Evolutionary conservation across 2,113 vertebrate species (phyloP).

Genomic region (Pycnonotus jocosus): DNA sequence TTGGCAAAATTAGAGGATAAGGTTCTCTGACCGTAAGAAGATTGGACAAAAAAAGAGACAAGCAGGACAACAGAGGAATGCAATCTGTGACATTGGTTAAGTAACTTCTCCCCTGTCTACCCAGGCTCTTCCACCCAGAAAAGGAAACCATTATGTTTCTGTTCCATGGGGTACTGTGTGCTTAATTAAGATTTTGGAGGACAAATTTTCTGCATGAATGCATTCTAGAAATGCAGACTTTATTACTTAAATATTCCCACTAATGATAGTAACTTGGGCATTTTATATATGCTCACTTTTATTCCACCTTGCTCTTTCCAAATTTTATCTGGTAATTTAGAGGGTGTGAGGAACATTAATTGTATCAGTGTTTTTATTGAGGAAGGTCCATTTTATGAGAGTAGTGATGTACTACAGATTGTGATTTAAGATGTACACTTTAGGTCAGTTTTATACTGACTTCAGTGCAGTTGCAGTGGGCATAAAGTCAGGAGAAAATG

Average conservation of each 20-base stretch:
- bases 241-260: conserved; percentile 50
- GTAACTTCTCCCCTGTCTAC: neutral
- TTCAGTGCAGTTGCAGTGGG: conserved; percentile 15
- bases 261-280: conserved; percentile 11
- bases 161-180: neutral
- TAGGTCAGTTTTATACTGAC: conserved; percentile 2
- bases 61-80: neutral
- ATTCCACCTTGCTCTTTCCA: conserved; percentile 3
- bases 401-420: conserved; percentile 2
- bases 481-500: conserved; percentile 42
- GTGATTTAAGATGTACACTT: conserved; percentile 36
- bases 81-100: neutral
- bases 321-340: conserved; percentile 26
- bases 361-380: conserved; percentile 9
- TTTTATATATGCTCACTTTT: conserved; percentile 18
- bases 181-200: conserved; percentile 51
- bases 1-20: neutral
- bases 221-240: conserved; percentile 23
- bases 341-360: conserved; percentile 17
- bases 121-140: neutral
- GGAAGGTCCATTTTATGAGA: neutral
- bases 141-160: neutral
- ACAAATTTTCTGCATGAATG: conserved; percentile 41
- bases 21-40: neutral
- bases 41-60: neutral